These are phyloP conservation scores for Anticlea derivata DNA, from an alignment of 2,888 invertebrate genomes.

Conservation along the genomic window DNA sequence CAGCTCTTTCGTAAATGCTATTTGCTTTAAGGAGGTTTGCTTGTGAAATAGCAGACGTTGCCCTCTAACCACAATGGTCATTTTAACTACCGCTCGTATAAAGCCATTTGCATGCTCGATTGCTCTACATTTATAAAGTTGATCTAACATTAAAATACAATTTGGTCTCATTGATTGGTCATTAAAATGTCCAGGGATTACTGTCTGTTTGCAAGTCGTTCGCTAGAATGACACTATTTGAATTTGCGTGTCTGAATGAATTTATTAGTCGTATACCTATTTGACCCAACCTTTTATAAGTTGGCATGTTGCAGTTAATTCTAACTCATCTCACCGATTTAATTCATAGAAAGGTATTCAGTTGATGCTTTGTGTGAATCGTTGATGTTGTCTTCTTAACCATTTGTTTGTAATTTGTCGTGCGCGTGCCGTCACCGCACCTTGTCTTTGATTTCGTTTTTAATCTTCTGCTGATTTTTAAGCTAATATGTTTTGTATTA, in stretches of 20 bases:
- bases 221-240: neutral
- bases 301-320: no score
- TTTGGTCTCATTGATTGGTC: slow-evolving; percentile 4
- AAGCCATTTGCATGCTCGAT: slow-evolving; percentile 8
- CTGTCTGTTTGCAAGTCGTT: neutral
- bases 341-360: neutral
- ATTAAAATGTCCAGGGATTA: neutral
- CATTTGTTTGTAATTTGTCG: neutral
- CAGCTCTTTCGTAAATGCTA: slow-evolving; percentile 5
- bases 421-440: neutral
- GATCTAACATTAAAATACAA: slow-evolving; percentile 24
- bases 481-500: no score
- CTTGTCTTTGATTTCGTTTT: neutral
- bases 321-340: no score
- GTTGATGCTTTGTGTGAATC: neutral
- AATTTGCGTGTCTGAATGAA: no score
- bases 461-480: neutral
- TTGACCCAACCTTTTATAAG: no score
- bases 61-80: slow-evolving; percentile 8
- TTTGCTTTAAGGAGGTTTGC: slow-evolving; percentile 3
- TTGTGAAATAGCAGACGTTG: neutral
- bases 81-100: slow-evolving; percentile 8
- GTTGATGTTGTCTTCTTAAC: neutral
- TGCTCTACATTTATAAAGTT: slow-evolving; percentile 12
- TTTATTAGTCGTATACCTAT: no score